Conservation (phyloP, 1,140 invertebrate genomes). For the Ostrea denselamellosa region DNA sequence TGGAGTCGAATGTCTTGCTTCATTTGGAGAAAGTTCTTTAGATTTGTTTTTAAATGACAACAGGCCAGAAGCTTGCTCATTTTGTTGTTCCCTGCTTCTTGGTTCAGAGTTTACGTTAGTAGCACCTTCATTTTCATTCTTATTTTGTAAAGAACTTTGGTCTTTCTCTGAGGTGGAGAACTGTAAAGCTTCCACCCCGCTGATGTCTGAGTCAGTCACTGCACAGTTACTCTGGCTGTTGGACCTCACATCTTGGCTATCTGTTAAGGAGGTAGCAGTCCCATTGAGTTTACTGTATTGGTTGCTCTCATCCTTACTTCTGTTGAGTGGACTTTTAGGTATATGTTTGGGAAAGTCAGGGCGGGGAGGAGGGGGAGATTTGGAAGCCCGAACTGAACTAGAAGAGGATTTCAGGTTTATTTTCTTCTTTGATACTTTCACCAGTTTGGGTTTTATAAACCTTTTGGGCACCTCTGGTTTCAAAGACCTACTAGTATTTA, state of each 20-base stretch:
- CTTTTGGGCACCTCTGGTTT: slow-evolving; percentile 58
- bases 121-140: not conserved
- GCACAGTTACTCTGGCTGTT: slow-evolving; percentile 17
- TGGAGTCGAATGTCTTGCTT: slow-evolving; percentile 33
- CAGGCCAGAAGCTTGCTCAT: not conserved
- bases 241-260: not conserved
- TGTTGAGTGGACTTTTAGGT: slow-evolving; percentile 22
- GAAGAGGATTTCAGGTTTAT: slow-evolving; percentile 44
- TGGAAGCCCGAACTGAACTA: slow-evolving; percentile 35
- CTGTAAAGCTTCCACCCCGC: slow-evolving; percentile 32
- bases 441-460: slow-evolving; percentile 57
- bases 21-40: slow-evolving; percentile 24
- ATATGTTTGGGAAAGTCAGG: slow-evolving; percentile 51
- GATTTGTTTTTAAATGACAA: not conserved
- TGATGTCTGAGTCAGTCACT: slow-evolving; percentile 24
- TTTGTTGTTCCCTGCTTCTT: not conserved
- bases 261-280: not conserved
- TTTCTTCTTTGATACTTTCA: slow-evolving; percentile 53
- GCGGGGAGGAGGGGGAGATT: slow-evolving; percentile 51
- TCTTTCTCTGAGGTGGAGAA: slow-evolving; percentile 4
- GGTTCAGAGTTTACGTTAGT: not conserved
- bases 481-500: not conserved
- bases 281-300: slow-evolving; percentile 26
- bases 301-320: slow-evolving; percentile 25
- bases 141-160: slow-evolving; percentile 12